These are phyloP conservation scores for Euglossa dilemma DNA, from an alignment of 1,140 invertebrate genomes.

Conservation along the genomic window DNA sequence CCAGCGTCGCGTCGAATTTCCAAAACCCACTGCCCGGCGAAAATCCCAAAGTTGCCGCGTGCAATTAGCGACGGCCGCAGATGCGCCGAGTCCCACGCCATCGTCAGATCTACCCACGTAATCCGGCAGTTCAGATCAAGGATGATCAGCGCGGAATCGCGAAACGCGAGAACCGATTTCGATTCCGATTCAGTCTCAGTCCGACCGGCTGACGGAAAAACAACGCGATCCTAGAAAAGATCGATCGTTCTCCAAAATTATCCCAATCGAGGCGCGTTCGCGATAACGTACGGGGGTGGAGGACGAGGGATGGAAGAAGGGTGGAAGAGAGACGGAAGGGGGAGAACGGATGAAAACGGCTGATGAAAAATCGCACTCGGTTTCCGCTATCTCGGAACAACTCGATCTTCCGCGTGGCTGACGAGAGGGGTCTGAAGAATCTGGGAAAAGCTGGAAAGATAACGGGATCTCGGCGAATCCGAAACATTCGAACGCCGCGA, in stretches of 20 bases:
- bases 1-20: constrained; percentile 12
- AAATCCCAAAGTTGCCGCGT: constrained; percentile 34
- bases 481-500: neutral
- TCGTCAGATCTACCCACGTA: constrained; percentile 1
- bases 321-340: neutral
- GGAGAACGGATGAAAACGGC: neutral
- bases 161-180: constrained; percentile 23
- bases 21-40: constrained; percentile 4
- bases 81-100: constrained; percentile 32
- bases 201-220: neutral
- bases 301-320: neutral
- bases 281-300: no score
- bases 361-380: no score
- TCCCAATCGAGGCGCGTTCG: no score
- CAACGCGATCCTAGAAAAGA: neutral
- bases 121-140: constrained; percentile 31
- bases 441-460: neutral
- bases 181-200: constrained; percentile 22
- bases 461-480: neutral
- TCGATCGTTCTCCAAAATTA: no score
- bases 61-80: constrained; percentile 36
- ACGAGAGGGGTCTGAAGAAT: neutral
- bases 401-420: no score
- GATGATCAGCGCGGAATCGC: constrained; percentile 33
- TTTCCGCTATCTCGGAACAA: no score